Evolutionary conservation across 2,113 vertebrate genomes (phyloP), one percentile per base, ranked within the genome.

Genomic region (Coptodon bakossiorum): DNA sequence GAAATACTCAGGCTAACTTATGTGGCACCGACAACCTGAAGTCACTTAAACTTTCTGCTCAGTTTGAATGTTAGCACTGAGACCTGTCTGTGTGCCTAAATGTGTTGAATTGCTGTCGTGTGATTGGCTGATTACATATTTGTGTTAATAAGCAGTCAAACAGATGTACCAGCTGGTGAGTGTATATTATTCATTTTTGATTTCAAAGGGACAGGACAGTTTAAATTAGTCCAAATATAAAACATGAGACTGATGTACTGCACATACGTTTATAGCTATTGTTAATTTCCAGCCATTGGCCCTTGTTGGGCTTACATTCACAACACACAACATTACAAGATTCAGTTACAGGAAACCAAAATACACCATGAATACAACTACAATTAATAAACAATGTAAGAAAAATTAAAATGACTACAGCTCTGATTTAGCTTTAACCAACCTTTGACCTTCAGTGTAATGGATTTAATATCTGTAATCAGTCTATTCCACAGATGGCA

Each of bases 211-310:
- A 61, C 9, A 38, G 36, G 9, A 9, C 2, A 34, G 59, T 61
- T 61, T 34, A 19, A 61, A 34, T 34, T 19, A 61, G 29, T 3
- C 59, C 16, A 6, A 61, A 34, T 61, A 19, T 34, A 61, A 34
- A 61, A 61, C 29, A 61, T 34, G 16, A 34, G 34, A 6, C 9
- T 34, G 59, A 34, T 31, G 14, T 31, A 0, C 27, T 61, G 57
- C 3, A 1, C 57, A 61, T 0, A 19, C 2, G 16, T 0, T 4
- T 61, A 61, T 19, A 61, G 57, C 57, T 59, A 59, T 50, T 50
- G 48, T 19, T 50, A 17, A 9, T 50, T 50, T 50, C 48, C 48
- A 19, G 48, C 48, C 16, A 1, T 52, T 52, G 50, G 19, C 50
- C 17, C 19, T n/a, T 53, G 9, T 53, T 53, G 50, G 50, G 19